phyloP scores from a whole-genome alignment of 2,797 vertebrate species.

The Eulemur rubriventer region DNA sequence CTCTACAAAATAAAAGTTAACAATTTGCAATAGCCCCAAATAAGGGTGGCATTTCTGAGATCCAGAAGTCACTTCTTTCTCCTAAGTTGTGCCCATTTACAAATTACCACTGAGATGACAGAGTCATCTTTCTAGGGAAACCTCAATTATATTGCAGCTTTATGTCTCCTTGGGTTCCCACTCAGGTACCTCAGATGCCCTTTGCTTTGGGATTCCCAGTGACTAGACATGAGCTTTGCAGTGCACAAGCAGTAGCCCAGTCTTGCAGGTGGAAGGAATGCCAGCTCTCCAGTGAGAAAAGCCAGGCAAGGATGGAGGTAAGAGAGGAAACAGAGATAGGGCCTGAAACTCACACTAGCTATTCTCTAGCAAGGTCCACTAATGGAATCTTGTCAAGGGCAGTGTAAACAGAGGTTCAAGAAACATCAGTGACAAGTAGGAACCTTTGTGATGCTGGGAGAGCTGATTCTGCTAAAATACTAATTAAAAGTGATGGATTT shows the following conservation, averaged over 20 bases:
- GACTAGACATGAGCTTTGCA: neutral
- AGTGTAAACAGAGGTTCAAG: neutral
- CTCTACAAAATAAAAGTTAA: neutral
- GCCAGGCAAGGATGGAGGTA: neutral
- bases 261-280: neutral
- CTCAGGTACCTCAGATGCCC: neutral
- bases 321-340: neutral
- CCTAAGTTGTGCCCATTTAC: neutral
- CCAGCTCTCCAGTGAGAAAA: neutral
- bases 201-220: neutral
- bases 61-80: neutral
- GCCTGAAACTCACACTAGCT: neutral
- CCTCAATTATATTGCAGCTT: too few relatives aligned
- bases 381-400: neutral
- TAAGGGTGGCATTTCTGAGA: neutral
- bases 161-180: neutral
- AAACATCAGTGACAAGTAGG: neutral
- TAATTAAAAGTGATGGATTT: neutral
- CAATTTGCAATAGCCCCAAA: neutral
- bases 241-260: fast-evolving
- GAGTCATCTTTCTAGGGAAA: neutral
- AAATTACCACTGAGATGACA: neutral
- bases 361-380: neutral
- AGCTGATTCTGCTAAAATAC: neutral
- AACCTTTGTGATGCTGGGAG: neutral